Evolutionary conservation across 2,888 invertebrate species (phyloP).

Genomic region (Galerucella pusilla): DNA sequence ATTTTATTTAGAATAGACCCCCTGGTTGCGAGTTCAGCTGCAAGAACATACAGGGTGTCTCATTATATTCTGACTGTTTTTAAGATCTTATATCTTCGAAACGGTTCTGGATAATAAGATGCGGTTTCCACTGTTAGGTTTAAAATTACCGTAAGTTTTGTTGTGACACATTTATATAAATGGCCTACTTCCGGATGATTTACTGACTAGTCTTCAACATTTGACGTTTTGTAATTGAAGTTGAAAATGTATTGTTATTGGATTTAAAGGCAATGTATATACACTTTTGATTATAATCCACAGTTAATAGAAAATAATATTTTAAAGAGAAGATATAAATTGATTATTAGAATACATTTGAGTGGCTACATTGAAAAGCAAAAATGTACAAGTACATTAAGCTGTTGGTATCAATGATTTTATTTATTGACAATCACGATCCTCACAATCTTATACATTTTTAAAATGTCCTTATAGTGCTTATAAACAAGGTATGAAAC

Average conservation of each 20-base stretch:
- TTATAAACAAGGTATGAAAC: no score
- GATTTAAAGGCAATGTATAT: neutral
- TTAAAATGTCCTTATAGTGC: neutral
- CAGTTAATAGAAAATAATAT: neutral
- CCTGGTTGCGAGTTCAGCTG: no score
- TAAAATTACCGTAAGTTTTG: no score
- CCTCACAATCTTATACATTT: neutral
- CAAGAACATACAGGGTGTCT: no score
- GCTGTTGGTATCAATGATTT: neutral
- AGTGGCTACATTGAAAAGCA: neutral
- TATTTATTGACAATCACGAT: neutral
- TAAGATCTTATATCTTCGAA: no score
- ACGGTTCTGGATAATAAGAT: no score
- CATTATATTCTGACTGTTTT: no score
- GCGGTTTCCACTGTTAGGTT: no score
- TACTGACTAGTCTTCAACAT: constrained; percentile 17
- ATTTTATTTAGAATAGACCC: no score
- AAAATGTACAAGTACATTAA: neutral
- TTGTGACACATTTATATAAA: no score
- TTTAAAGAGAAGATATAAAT: constrained; percentile 6
- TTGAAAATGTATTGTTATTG: constrained; percentile 16
- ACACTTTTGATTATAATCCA: neutral
- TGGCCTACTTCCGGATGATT: no score
- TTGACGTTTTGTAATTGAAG: constrained; percentile 20
- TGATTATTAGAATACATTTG: neutral